phyloP scores from a whole-genome alignment of 2,113 vertebrate species.

The Ciconia boyciana region DNA sequence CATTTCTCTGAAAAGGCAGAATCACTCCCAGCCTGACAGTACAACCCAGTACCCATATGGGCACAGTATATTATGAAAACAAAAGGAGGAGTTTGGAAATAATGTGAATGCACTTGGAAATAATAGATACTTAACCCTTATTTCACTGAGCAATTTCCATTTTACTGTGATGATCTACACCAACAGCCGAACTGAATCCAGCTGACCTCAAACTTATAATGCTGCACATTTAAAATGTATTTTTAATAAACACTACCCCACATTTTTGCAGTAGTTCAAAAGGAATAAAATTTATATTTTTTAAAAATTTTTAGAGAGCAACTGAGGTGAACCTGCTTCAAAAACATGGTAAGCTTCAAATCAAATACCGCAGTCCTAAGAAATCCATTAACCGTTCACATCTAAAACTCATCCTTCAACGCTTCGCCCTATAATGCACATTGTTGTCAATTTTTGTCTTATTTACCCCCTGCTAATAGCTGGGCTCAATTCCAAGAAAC shows the following conservation, averaged over 20 bases:
- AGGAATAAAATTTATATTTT: not conserved
- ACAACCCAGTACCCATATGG: not conserved
- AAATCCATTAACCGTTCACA: constrained; percentile 24
- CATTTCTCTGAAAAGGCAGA: not conserved
- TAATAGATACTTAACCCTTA: not conserved
- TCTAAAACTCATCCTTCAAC: constrained; percentile 39
- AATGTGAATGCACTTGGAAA: not conserved
- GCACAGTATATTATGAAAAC: not conserved
- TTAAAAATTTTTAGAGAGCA: not conserved
- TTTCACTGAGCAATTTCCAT: not conserved
- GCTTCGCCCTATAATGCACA: constrained; percentile 8
- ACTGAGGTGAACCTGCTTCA: not conserved
- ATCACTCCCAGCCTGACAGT: not conserved
- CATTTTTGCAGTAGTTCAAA: not conserved
- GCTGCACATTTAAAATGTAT: not conserved
- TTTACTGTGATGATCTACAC: not conserved
- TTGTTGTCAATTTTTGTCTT: constrained; percentile 59
- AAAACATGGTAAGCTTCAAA: not conserved
- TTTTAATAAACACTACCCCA: not conserved
- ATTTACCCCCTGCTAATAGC: constrained; percentile 63
- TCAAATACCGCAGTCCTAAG: constrained; percentile 7
- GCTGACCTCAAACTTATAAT: not conserved
- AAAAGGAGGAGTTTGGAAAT: not conserved
- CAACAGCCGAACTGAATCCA: not conserved
- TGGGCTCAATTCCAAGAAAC: constrained; percentile 59